Evolutionary conservation across 2,797 vertebrate genomes (phyloP).

Genomic region (Carduelis carduelis): DNA sequence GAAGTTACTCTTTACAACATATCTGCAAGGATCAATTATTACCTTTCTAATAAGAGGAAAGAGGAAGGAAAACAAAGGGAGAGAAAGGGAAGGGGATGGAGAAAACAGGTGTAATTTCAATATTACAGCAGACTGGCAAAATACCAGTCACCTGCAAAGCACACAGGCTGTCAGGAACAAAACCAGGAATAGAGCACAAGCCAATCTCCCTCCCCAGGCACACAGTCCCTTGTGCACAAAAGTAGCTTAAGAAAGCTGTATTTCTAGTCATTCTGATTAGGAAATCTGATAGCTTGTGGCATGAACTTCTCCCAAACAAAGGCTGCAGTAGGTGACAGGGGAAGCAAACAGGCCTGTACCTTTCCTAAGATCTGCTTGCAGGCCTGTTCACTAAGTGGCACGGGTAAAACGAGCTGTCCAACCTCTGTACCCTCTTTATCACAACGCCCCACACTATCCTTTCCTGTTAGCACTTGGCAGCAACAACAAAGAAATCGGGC

Average conservation of each 20-base stretch:
- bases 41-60: neutral
- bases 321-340: neutral
- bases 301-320: neutral
- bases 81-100: neutral
- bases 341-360: neutral
- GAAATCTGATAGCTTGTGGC: neutral
- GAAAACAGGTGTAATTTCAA: neutral
- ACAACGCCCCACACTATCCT: neutral
- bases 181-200: neutral
- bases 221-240: neutral
- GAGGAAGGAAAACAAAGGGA: neutral
- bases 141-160: neutral
- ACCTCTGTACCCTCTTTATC: neutral
- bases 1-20: neutral
- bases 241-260: neutral
- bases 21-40: neutral
- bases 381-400: neutral
- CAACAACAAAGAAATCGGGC: neutral
- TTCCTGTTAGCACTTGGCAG: neutral
- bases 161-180: neutral
- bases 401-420: neutral
- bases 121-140: neutral
- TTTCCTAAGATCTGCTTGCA: neutral
- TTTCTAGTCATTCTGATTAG: neutral
- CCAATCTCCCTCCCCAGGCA: accelerated